Evolutionary conservation across 2,888 invertebrate species (phyloP), one percentile per base, ranked within the genome.

Genomic region (Hypercompe scribonia): DNA sequence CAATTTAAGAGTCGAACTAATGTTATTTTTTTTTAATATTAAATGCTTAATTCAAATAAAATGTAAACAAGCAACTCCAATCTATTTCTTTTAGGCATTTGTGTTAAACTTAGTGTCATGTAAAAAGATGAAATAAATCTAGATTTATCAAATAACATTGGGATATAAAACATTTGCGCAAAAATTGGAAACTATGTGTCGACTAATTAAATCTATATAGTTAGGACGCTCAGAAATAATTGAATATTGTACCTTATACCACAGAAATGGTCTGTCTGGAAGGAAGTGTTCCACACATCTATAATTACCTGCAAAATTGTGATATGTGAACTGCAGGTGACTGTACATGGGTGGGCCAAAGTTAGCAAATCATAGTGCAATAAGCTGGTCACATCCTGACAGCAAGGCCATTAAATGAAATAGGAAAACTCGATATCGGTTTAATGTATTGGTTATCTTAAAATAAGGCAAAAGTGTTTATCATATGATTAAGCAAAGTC

Each of bases 381-480:
- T 81, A 70, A 71, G 67, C 65, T 65, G 73, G 66, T 71, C 67
- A 72, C 39, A 74, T 46, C 7, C 69, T 31, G 70, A 39, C 64
- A 70, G 42, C 67, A 64, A 36, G 74, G 66, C 76, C 71, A 65
- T 75, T 28, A 65, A 42, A 18, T 68, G 46, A 71, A 67, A 50
- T 34, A 54, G 50, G 58, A 28, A 39, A 69, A 28, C 31, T 61
- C 18, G 24, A 73, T 66, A 65, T 64, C 77, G 81, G 80, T 70
- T 72, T 18, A 65, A 64, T 73, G 70, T 66, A 73, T 72, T 65
- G 72, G 66, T 74, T 68, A 64, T 79, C 79, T 79, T 75, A 82
- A 81, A 68, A 74, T 63, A 71, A 73, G 66, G 68, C 33, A 65
- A 58, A 73, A 31, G 66, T 63, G 31, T 50, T 65, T 31, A 42